A percentile compares a stretch with the other conserved stretches of the same genome.
Evolutionary conservation across 2,113 vertebrate species (phyloP).

Genomic region (Macroglossus sobrinus): DNA sequence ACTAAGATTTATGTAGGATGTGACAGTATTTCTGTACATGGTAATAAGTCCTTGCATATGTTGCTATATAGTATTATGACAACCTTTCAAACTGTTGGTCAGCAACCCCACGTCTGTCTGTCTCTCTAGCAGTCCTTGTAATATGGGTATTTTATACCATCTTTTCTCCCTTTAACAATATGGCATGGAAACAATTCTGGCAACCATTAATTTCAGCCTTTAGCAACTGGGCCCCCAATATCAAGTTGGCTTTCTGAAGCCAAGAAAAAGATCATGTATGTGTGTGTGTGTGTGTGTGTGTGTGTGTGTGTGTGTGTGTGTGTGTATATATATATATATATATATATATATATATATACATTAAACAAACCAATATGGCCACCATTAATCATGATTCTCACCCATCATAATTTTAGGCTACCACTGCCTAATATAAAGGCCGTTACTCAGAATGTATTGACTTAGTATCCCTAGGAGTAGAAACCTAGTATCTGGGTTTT

Average conservation of each 20-base stretch:
- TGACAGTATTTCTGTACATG: neutral
- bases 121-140: neutral
- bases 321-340: too few relatives aligned
- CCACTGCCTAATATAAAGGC: neutral
- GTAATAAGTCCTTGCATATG: neutral
- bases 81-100: neutral
- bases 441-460: neutral
- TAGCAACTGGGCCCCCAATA: neutral
- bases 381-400: neutral
- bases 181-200: neutral
- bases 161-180: neutral
- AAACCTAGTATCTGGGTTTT: neutral
- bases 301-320: too few relatives aligned
- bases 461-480: neutral
- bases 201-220: neutral
- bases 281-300: too few relatives aligned
- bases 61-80: neutral
- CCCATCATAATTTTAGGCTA: neutral
- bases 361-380: neutral
- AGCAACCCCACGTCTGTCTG: neutral
- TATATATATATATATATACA: too few relatives aligned
- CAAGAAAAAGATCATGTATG: neutral
- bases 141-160: neutral
- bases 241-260: neutral
- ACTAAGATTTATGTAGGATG: neutral